These are phyloP conservation scores for Drosophila formosana DNA, from an alignment of 2,888 invertebrate genomes.

Conservation along the genomic window DNA sequence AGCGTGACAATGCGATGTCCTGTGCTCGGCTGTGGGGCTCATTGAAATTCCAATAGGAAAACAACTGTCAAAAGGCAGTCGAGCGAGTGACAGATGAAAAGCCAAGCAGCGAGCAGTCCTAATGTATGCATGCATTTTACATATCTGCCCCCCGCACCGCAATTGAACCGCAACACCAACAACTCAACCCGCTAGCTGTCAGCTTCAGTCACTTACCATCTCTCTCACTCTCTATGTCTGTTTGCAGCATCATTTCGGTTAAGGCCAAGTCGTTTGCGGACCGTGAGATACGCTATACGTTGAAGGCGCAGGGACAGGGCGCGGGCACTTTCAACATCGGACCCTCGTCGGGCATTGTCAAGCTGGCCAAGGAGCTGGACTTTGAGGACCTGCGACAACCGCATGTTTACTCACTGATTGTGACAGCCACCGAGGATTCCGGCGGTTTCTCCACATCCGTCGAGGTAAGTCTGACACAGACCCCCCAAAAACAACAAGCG, in stretches of 20 bases:
- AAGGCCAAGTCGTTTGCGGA: slow-evolving; percentile 99
- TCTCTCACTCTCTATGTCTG: slow-evolving; percentile 15
- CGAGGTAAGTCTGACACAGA: slow-evolving; percentile 88
- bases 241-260: slow-evolving; percentile 95
- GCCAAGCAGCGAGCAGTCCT: slow-evolving; percentile 28
- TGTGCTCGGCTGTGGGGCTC: slow-evolving; percentile 35
- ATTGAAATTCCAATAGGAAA: slow-evolving; percentile 76
- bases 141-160: slow-evolving; percentile 30
- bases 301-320: slow-evolving; percentile 97
- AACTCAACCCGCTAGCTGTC: slow-evolving; percentile 32
- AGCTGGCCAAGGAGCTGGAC: slow-evolving; percentile 97
- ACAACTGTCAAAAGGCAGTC: slow-evolving; percentile 76
- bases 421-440: slow-evolving; percentile 98
- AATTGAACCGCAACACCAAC: slow-evolving; percentile 3
- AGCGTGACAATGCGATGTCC: slow-evolving; percentile 34
- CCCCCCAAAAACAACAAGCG: not conserved
- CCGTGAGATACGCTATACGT: slow-evolving; percentile 97
- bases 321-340: slow-evolving; percentile 98
- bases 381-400: slow-evolving; percentile 98
- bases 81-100: slow-evolving; percentile 52
- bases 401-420: slow-evolving; percentile 95
- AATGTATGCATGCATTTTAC: slow-evolving; percentile 64
- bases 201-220: slow-evolving; percentile 7
- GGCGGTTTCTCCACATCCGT: slow-evolving; percentile 98
- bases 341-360: slow-evolving; percentile 96